Percentiles rank a stretch among this genome's conserved stretches.
phyloP scores from a whole-genome alignment of 2,113 vertebrate genomes.

The Alosa alosa region DNA sequence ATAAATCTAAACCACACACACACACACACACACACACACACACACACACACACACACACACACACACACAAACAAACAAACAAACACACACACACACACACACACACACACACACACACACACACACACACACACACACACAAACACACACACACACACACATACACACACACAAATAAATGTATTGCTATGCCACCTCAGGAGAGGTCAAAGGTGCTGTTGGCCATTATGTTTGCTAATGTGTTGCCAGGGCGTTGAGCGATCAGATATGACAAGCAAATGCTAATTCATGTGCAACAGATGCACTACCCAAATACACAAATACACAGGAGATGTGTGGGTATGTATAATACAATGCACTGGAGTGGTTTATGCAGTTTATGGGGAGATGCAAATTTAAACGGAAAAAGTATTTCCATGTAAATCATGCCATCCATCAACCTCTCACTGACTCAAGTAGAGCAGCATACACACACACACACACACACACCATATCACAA shows the following conservation, averaged over 20 bases:
- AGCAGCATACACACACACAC: neutral
- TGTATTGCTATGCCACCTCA: neutral
- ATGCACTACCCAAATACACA: neutral
- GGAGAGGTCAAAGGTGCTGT: neutral
- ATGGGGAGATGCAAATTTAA: slow-evolving; percentile 23
- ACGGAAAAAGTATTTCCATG: slow-evolving; percentile 30
- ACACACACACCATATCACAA: neutral
- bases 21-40: neutral
- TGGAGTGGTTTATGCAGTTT: neutral
- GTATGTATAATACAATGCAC: neutral
- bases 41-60: neutral
- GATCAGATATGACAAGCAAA: neutral
- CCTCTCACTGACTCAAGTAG: neutral
- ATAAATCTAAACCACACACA: neutral
- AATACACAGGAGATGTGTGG: neutral
- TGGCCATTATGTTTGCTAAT: neutral
- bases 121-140: neutral
- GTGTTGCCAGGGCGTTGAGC: neutral
- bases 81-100: too few species aligned
- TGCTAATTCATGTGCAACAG: neutral
- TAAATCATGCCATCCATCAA: slow-evolving; percentile 46
- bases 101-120: neutral
- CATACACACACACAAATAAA: neutral
- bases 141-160: neutral
- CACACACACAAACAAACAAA: too few species aligned